Conservation (phyloP, 2,113 vertebrate genomes). For the Heptranchias perlo region DNA sequence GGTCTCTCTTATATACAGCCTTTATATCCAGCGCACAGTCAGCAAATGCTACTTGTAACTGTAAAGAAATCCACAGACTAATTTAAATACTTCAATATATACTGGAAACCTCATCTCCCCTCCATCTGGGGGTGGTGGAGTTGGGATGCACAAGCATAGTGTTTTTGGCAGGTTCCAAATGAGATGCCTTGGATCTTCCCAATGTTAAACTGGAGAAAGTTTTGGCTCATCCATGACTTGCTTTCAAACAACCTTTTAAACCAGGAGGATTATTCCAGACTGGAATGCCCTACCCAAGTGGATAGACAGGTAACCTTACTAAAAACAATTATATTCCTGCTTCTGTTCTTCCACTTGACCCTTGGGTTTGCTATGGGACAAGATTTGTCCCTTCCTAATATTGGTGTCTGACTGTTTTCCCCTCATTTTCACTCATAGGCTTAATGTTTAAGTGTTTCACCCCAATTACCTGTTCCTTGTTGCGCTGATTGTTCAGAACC, state of each 20-base stretch:
- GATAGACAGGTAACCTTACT: not conserved
- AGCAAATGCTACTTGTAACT: slow-evolving; percentile 76
- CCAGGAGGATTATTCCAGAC: not conserved
- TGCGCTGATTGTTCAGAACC: too few relatives aligned
- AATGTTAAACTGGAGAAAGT: not conserved
- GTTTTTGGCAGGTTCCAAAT: not conserved
- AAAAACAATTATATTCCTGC: not conserved
- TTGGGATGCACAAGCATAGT: not conserved
- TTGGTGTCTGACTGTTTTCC: not conserved
- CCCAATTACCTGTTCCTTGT: not conserved
- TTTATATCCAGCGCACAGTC: slow-evolving; percentile 73
- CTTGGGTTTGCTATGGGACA: too few relatives aligned
- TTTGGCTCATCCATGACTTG: not conserved
- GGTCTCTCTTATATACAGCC: slow-evolving; percentile 42
- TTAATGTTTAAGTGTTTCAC: not conserved
- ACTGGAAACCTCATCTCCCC: not conserved
- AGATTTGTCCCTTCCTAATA: not conserved
- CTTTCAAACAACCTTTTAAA: not conserved
- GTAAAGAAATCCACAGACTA: slow-evolving; percentile 31
- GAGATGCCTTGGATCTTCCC: not conserved
- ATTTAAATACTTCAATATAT: not conserved
- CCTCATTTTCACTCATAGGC: not conserved
- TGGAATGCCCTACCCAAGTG: not conserved
- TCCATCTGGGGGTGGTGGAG: not conserved
- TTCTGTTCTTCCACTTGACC: not conserved